Conservation (phyloP, 2,888 invertebrate genomes). For the Calameuta idolon region DNA sequence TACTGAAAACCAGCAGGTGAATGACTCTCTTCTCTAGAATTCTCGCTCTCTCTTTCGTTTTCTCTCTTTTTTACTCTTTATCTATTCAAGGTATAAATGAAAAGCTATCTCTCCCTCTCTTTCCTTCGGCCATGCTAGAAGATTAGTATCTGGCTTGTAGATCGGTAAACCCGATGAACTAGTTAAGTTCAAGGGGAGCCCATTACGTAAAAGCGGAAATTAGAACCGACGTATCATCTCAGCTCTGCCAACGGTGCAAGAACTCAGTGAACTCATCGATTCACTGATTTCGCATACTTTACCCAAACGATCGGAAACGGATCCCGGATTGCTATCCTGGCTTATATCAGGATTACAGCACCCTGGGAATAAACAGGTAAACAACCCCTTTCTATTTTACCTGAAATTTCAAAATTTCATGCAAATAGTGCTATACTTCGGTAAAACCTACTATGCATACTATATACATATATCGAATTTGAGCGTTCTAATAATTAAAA, state of each 20-base stretch:
- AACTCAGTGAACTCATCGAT: not conserved
- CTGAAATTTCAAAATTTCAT: not conserved
- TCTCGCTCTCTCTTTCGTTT: not conserved
- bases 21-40: not conserved
- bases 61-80: not conserved
- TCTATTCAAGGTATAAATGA: not conserved
- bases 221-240: not conserved
- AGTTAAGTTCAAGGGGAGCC: not conserved
- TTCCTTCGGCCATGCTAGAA: slow-evolving; percentile 6
- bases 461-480: not conserved
- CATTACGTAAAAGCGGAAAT: not conserved
- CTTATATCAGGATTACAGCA: not conserved
- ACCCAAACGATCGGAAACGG: not conserved
- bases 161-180: slow-evolving; percentile 2
- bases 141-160: not conserved
- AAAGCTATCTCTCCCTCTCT: not conserved
- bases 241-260: not conserved
- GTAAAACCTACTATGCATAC: not conserved
- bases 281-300: not conserved
- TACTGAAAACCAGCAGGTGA: not conserved
- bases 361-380: not conserved
- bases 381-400: not conserved
- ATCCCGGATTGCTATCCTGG: not conserved
- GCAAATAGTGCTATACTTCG: not conserved
- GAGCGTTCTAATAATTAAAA: not conserved